Conservation (phyloP, 2,797 vertebrate species). For the Pantherophis alleghaniensis region DNA sequence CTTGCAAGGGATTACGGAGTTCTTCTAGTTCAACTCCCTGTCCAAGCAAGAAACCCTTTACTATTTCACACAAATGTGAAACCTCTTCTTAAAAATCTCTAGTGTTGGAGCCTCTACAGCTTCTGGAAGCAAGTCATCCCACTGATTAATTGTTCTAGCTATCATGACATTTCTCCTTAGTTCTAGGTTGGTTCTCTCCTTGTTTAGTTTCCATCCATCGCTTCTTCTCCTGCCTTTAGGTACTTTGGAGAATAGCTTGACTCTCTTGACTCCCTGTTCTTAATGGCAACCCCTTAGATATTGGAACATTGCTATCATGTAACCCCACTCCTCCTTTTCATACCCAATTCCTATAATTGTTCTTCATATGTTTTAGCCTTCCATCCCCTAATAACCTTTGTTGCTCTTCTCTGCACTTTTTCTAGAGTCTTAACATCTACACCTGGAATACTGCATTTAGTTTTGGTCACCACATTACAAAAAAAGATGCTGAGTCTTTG, state of each 20-base stretch:
- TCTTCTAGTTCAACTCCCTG: neutral
- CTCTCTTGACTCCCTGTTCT: neutral
- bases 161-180: neutral
- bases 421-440: neutral
- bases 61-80: neutral
- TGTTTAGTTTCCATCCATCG: neutral
- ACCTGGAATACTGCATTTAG: too few relatives aligned
- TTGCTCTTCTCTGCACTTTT: neutral
- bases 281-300: neutral
- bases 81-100: neutral
- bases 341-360: neutral
- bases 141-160: neutral
- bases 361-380: neutral
- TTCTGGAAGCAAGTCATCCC: neutral
- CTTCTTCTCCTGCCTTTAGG: neutral
- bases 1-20: too few relatives aligned
- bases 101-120: neutral
- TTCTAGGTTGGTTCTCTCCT: neutral
- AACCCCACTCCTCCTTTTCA: neutral
- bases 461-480: too few relatives aligned
- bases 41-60: neutral
- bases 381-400: neutral
- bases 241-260: neutral
- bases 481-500: too few relatives aligned
- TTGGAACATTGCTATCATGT: neutral